Percentiles rank a stretch among this genome's conserved stretches.
These are phyloP conservation scores for Xestobium rufovillosum DNA, from an alignment of 2,888 invertebrate genomes.

Conservation along the genomic window DNA sequence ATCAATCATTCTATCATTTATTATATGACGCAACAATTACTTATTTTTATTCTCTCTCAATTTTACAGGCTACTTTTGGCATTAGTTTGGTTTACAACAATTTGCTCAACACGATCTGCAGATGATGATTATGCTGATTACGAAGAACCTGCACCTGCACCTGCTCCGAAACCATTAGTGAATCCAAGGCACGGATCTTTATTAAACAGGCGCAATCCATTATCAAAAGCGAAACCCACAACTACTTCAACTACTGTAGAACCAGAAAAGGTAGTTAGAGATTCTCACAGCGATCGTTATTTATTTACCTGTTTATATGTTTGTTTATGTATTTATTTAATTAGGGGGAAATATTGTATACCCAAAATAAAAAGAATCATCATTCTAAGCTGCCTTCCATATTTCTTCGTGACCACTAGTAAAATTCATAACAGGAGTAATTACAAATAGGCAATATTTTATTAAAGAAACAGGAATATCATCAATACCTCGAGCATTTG, in stretches of 20 bases:
- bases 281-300: conserved; percentile 8
- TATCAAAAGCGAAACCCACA: conserved; percentile 32
- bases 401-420: too few relatives aligned
- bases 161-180: conserved; percentile 34
- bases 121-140: conserved; percentile 36
- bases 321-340: too few relatives aligned
- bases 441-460: too few relatives aligned
- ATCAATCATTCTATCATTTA: too few relatives aligned
- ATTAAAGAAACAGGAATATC: too few relatives aligned
- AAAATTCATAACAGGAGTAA: too few relatives aligned
- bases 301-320: conserved; percentile 11
- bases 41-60: too few relatives aligned
- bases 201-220: conserved; percentile 38
- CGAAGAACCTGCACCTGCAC: conserved; percentile 36
- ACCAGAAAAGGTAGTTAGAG: conserved; percentile 29
- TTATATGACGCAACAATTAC: too few relatives aligned
- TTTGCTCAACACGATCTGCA: conserved; percentile 36
- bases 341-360: too few relatives aligned
- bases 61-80: conserved; percentile 35
- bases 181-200: conserved; percentile 33
- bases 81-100: conserved; percentile 31
- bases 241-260: conserved; percentile 37
- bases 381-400: too few relatives aligned
- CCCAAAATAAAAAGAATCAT: too few relatives aligned
- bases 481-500: too few relatives aligned